Conservation (phyloP, 1,140 invertebrate genomes). For the Batillaria attramentaria region DNA sequence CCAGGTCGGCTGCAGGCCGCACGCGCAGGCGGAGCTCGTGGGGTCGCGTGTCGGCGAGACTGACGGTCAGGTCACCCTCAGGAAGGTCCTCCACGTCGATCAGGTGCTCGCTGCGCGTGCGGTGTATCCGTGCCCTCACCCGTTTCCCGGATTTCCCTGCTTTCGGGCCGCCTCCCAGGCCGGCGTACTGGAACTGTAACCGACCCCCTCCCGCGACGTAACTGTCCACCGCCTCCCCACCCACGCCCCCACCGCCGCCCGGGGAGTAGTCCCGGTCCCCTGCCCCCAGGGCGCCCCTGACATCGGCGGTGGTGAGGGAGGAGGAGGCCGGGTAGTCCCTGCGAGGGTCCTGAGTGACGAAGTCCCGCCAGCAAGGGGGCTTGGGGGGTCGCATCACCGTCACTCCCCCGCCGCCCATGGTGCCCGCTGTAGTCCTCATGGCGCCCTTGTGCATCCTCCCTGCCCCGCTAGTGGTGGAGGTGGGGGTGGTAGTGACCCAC, state of each 20-base stretch:
- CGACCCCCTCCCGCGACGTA: slow-evolving; percentile 13
- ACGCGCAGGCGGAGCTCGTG: slow-evolving; percentile 54
- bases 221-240: not conserved
- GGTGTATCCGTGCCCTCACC: slow-evolving; percentile 60
- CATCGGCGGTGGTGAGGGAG: not conserved
- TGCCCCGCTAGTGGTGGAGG: not conserved
- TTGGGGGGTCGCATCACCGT: slow-evolving; percentile 47
- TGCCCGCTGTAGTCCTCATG: slow-evolving; percentile 2
- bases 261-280: not conserved
- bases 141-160: slow-evolving; percentile 51
- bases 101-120: slow-evolving; percentile 64
- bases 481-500: not conserved
- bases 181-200: not conserved
- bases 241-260: not conserved
- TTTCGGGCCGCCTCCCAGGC: slow-evolving; percentile 11
- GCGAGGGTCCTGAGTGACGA: slow-evolving; percentile 36
- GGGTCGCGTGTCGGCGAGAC: slow-evolving; percentile 59
- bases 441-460: slow-evolving; percentile 36
- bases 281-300: not conserved
- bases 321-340: not conserved
- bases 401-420: slow-evolving; percentile 8
- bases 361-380: slow-evolving; percentile 55
- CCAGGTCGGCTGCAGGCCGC: slow-evolving; percentile 38
- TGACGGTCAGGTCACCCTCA: slow-evolving; percentile 55
- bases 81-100: slow-evolving; percentile 64